A percentile compares a stretch with the other conserved stretches of the same genome.
Conservation (phyloP, 2,113 vertebrate genomes). For the Nannospalax galili region DNA sequence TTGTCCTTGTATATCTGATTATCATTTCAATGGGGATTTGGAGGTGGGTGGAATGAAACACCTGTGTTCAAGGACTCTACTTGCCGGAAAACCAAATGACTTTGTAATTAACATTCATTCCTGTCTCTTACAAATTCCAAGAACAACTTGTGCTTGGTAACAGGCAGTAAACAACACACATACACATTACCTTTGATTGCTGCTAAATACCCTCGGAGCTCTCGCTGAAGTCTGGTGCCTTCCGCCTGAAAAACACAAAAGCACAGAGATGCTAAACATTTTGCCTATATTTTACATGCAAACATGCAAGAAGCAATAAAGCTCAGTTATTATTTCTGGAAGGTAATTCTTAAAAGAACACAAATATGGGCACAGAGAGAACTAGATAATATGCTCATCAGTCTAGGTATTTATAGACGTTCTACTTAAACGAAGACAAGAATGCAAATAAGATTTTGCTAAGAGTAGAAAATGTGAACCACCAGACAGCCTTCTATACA, state of each 20-base stretch:
- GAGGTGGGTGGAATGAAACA: constrained; percentile 47
- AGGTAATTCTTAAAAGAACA: constrained; percentile 6
- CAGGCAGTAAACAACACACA: not conserved
- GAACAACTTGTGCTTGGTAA: constrained; percentile 39
- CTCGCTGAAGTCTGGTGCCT: constrained; percentile 95
- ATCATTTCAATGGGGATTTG: constrained; percentile 45
- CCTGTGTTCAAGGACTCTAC: constrained; percentile 58
- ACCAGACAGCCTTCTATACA: not conserved
- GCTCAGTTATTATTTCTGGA: not conserved
- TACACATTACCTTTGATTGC: constrained; percentile 95
- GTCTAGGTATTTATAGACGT: not conserved
- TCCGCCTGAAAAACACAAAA: constrained; percentile 90
- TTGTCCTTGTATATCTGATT: constrained; percentile 44
- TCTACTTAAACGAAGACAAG: constrained; percentile 5
- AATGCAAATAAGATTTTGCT: constrained; percentile 37
- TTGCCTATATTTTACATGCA: not conserved
- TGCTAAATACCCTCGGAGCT: constrained; percentile 95
- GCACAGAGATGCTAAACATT: constrained; percentile 43
- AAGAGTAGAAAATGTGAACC: not conserved
- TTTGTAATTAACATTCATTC: constrained; percentile 43
- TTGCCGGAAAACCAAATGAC: constrained; percentile 46
- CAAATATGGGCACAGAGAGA: not conserved
- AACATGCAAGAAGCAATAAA: constrained; percentile 39
- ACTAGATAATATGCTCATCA: not conserved
- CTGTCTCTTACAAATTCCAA: constrained; percentile 14